A percentile compares a stretch with the other conserved stretches of the same genome.
Evolutionary conservation across 2,888 invertebrate species (phyloP).

Genomic region (Erebia ligea): DNA sequence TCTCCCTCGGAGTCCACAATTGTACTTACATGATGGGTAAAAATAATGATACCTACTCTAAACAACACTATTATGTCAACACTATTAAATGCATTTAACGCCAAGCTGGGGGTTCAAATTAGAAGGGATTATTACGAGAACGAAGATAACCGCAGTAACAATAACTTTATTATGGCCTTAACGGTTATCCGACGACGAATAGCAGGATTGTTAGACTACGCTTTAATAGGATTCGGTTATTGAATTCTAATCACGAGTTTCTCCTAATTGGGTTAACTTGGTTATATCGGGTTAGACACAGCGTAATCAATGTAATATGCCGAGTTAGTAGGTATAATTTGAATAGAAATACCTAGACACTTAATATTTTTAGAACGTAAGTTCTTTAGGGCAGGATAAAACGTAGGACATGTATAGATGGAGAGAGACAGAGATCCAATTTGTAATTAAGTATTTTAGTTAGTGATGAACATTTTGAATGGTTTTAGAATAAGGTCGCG

Average conservation of each 20-base stretch:
- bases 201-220: slow-evolving; percentile 21
- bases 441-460: too few species aligned
- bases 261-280: slow-evolving; percentile 27
- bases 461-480: too few species aligned
- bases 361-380: neutral
- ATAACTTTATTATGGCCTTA: slow-evolving; percentile 13
- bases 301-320: slow-evolving; percentile 19
- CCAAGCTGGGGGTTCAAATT: slow-evolving; percentile 2
- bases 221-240: slow-evolving; percentile 32
- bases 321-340: slow-evolving; percentile 7
- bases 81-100: neutral
- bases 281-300: slow-evolving; percentile 21
- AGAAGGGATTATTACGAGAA: neutral
- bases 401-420: too few species aligned
- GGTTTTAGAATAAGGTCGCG: too few species aligned
- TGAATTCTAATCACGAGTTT: slow-evolving; percentile 34
- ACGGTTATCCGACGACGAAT: slow-evolving; percentile 24
- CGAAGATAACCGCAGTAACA: slow-evolving; percentile 16
- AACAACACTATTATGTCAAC: neutral
- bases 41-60: neutral
- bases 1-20: neutral
- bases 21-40: too few species aligned
- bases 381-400: too few species aligned
- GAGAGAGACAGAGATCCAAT: too few species aligned
- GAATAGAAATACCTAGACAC: neutral